Percentiles rank a stretch among this genome's conserved stretches.
Evolutionary conservation across 2,113 vertebrate species (phyloP).

Genomic region (Lipophrys pholis): DNA sequence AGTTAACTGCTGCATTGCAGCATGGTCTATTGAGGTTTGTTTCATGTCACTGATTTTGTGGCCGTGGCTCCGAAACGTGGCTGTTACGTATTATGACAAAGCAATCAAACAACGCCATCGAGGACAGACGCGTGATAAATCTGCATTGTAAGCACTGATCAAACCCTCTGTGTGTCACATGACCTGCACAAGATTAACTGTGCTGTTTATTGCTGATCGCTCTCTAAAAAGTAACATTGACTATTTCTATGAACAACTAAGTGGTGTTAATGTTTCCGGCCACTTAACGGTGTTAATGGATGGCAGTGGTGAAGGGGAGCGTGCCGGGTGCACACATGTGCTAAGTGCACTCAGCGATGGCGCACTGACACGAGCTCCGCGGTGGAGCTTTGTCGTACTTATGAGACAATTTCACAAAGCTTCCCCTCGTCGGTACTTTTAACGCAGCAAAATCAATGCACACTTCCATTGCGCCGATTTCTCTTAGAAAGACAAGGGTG

Average conservation of each 20-base stretch:
- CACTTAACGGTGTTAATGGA: slow-evolving; percentile 58
- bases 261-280: slow-evolving; percentile 55
- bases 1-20: background rate
- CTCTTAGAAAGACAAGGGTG: background rate
- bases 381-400: slow-evolving; percentile 11
- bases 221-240: slow-evolving; percentile 42
- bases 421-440: slow-evolving; percentile 4
- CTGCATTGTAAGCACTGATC: background rate
- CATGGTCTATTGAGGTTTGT: background rate
- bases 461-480: background rate
- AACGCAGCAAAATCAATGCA: slow-evolving; percentile 1
- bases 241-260: slow-evolving; percentile 34
- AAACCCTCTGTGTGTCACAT: background rate
- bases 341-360: slow-evolving; percentile 56
- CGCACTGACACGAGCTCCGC: slow-evolving; percentile 11
- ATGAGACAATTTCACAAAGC: slow-evolving; percentile 22
- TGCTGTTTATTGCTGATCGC: slow-evolving; percentile 28
- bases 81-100: too few relatives aligned
- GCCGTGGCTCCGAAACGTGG: too few relatives aligned
- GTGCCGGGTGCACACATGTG: slow-evolving; percentile 28
- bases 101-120: too few relatives aligned
- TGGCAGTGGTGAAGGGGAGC: slow-evolving; percentile 26
- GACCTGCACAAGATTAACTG: slow-evolving; percentile 9
- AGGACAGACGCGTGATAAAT: background rate
- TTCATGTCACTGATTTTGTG: too few relatives aligned